These are phyloP conservation scores for Tenthredo distinguenda DNA, from an alignment of 2,888 invertebrate species.

Conservation along the genomic window DNA sequence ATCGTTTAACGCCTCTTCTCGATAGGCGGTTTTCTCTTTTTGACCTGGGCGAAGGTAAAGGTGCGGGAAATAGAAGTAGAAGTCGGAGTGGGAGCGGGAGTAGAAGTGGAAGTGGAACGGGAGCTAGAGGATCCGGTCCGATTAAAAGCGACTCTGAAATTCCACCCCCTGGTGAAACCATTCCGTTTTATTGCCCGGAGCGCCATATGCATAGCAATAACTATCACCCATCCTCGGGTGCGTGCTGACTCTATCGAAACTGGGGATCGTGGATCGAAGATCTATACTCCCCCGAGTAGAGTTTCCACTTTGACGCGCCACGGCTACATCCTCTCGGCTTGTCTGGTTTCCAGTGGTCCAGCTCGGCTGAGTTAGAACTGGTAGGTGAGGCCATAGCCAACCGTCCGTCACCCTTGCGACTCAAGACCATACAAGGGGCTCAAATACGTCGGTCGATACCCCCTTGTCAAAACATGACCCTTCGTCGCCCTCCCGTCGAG, in stretches of 20 bases:
- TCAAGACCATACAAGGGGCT: conserved; percentile 13
- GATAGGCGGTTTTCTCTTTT: conserved; percentile 14
- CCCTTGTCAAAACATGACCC: conserved; percentile 70
- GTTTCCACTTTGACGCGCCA: conserved; percentile 35
- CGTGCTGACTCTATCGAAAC: conserved; percentile 65
- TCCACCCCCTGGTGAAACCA: conserved; percentile 60
- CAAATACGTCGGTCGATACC: conserved; percentile 34
- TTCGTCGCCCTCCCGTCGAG: conserved; percentile 53
- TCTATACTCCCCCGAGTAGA: conserved; percentile 23
- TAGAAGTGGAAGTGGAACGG: background rate
- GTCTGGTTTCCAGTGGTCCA: background rate
- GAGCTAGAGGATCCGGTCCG: conserved; percentile 58
- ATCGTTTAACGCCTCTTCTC: conserved; percentile 47
- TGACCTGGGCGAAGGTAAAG: background rate
- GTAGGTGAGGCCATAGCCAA: conserved; percentile 3
- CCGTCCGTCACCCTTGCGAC: conserved; percentile 32
- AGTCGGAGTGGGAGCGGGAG: background rate
- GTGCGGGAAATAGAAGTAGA: background rate
- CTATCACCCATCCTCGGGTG: conserved; percentile 65
- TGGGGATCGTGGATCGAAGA: conserved; percentile 54
- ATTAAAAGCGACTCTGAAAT: conserved; percentile 74
- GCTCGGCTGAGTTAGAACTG: background rate
- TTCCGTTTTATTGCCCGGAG: conserved; percentile 74
- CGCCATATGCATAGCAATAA: conserved; percentile 75
- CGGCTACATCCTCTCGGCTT: background rate